Evolutionary conservation across 1,140 invertebrate species (phyloP), one percentile per base, ranked within the genome.

Genomic region (Forficula auricularia): DNA sequence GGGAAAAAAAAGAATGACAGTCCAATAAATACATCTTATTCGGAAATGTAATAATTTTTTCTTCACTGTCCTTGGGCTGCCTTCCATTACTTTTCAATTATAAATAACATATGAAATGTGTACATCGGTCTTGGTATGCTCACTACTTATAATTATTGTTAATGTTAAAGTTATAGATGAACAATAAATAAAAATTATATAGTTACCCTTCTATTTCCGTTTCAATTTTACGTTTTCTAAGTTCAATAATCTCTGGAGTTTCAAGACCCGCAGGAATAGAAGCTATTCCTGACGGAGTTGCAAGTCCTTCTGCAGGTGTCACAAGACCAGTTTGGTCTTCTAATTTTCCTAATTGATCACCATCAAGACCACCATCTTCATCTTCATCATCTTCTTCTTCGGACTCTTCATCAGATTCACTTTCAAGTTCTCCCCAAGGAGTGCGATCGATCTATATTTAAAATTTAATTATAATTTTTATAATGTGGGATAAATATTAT

Each of bases 181-280:
- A n/a, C n/a, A n/a, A n/a, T n/a, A n/a, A n/a, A n/a, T n/a, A n/a
- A n/a, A n/a, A n/a, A n/a, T n/a, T n/a, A n/a, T n/a, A n/a, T 12
- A 56, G 61, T 57, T 62, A 80, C 77, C 87, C 86, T 61, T 97
- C 95, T 79, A 95, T 91, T 62, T 96, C 91, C 40, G 79, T 83
- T 63, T 97, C 94, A 46, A 96, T 90, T 54, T 94, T 90, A 60
- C 87, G 84, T 66, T 99, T 99, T 39, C 95, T 70, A 30, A 99
- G 66, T 62, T 99, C 95, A 57, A 99, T 98, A 38, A 89, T 89
- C 56, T 98, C 94, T 1, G 95, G 95, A 0, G 94, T 99, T 66
- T 98, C 94, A 54, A 97, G 71, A 39, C 95, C 95, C 36, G 86
- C 79, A 14, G 91, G 90, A 40, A 98, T 81, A 34, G 89, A 94